Evolutionary conservation across 2,797 vertebrate genomes (phyloP).

Genomic region (Spinus pinus): DNA sequence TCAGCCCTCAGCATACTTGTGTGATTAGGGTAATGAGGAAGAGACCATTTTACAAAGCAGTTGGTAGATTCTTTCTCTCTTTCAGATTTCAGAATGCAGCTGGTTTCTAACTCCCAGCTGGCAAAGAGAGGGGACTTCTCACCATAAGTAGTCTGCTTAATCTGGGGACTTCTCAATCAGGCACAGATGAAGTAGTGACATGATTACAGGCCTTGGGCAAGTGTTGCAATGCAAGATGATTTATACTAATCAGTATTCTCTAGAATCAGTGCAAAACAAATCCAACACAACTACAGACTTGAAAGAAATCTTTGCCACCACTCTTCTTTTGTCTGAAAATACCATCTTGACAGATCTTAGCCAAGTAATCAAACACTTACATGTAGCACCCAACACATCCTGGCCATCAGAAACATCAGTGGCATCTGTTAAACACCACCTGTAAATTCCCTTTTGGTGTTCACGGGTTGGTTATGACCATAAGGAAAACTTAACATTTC

Average conservation of each 20-base stretch:
- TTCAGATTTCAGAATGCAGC: constrained; percentile 17
- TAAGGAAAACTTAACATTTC: neutral
- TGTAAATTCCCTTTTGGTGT: neutral
- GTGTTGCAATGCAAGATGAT: constrained; percentile 15
- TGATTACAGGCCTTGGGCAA: constrained; percentile 50
- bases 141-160: neutral
- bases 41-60: neutral
- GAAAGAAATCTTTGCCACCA: neutral
- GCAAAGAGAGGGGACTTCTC: constrained; percentile 1
- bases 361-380: neutral
- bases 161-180: constrained; percentile 24
- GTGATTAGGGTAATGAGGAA: constrained; percentile 28
- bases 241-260: constrained; percentile 31
- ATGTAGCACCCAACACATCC: neutral
- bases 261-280: constrained; percentile 5
- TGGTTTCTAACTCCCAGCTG: constrained; percentile 33
- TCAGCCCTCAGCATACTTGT: neutral
- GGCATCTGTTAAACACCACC: neutral
- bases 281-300: neutral
- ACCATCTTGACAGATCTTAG: neutral
- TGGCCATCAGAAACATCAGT: neutral
- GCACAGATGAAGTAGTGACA: constrained; percentile 16
- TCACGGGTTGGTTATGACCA: neutral
- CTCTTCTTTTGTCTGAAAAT: neutral
- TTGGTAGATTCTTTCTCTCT: neutral